Percentiles rank a stretch among this genome's conserved stretches.
Evolutionary conservation across 2,888 invertebrate genomes (phyloP).

Genomic region (Meta bourneti): DNA sequence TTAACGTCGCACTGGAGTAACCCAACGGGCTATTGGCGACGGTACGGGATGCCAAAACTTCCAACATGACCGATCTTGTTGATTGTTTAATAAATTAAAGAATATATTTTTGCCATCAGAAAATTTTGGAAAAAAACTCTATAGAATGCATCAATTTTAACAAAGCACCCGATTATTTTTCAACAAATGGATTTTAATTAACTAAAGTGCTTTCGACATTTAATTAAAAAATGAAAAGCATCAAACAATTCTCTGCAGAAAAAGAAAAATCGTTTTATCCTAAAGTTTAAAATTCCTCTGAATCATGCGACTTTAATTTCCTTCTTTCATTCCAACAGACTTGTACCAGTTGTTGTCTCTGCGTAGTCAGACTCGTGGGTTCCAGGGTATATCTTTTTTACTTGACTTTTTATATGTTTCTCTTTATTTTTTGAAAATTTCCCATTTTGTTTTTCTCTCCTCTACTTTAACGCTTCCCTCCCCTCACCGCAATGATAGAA

Average conservation of each 20-base stretch:
- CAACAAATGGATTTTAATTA: too few species aligned
- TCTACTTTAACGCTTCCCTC: not conserved
- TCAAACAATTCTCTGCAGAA: not conserved
- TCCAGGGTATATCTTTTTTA: constrained; percentile 36
- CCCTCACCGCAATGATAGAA: constrained; percentile 22
- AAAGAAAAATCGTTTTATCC: not conserved
- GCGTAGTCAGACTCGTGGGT: not conserved
- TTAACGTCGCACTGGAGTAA: too few species aligned
- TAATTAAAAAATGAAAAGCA: not conserved
- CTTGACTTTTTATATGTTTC: constrained; percentile 28
- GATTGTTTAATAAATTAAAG: too few species aligned
- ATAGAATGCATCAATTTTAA: too few species aligned
- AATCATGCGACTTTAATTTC: not conserved
- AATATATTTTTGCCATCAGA: too few species aligned
- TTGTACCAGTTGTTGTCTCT: constrained; percentile 24
- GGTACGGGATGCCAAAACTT: too few species aligned
- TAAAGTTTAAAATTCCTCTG: not conserved
- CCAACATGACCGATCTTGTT: too few species aligned
- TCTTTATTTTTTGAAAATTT: constrained; percentile 23
- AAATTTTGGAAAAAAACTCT: too few species aligned
- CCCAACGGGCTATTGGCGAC: too few species aligned
- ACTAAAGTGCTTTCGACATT: too few species aligned
- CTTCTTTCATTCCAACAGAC: not conserved
- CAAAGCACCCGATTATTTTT: too few species aligned
- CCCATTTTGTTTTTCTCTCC: constrained; percentile 50